Evolutionary conservation across 1,140 invertebrate genomes (phyloP).

Genomic region (Nixonia krombeini): DNA sequence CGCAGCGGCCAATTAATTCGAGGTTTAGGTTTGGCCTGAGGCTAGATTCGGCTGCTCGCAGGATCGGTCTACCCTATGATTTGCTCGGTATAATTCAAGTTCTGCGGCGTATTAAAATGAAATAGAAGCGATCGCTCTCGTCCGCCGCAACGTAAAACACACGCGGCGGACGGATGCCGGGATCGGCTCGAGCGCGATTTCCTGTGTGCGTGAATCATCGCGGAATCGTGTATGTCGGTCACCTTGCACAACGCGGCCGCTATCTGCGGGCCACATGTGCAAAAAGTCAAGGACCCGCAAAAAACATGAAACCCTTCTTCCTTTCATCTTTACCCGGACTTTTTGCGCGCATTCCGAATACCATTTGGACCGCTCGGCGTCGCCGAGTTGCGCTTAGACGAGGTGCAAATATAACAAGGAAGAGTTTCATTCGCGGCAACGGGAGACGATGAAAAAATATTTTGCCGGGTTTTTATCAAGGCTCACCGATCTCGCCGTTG

Average conservation of each 20-base stretch:
- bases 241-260: conserved; percentile 5
- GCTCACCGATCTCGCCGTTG: too few species aligned
- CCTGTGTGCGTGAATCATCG: conserved; percentile 6
- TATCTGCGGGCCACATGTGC: conserved; percentile 3
- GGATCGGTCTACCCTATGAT: too few species aligned
- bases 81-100: too few species aligned
- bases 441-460: too few species aligned
- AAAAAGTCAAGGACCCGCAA: background rate
- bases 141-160: background rate
- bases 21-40: too few species aligned
- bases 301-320: background rate
- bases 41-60: too few species aligned
- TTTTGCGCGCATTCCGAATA: conserved; percentile 1
- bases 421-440: too few species aligned
- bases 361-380: background rate
- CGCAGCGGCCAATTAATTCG: too few species aligned
- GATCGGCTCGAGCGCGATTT: conserved; percentile 2
- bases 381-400: background rate
- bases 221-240: conserved; percentile 2
- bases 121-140: background rate
- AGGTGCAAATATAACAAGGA: too few species aligned
- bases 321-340: too few species aligned
- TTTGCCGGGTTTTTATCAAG: too few species aligned
- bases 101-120: conserved; percentile 1
- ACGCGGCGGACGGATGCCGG: background rate